Evolutionary conservation across 1,140 invertebrate genomes (phyloP).

Genomic region (Hycleus cichorii): DNA sequence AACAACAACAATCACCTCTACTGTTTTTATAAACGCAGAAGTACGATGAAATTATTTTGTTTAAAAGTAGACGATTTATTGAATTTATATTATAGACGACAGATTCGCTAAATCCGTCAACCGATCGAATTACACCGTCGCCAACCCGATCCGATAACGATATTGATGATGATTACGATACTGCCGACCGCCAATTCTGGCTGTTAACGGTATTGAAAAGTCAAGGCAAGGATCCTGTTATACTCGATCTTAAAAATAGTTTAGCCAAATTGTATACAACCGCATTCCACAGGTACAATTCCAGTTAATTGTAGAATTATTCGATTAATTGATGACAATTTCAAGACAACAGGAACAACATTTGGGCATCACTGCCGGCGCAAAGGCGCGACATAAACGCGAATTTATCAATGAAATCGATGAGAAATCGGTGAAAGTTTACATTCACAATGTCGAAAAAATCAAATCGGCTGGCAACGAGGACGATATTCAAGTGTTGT

Average conservation of each 20-base stretch:
- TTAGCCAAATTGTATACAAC: constrained; percentile 55
- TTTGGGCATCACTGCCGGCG: constrained; percentile 48
- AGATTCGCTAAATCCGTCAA: background rate
- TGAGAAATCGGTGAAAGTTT: constrained; percentile 41
- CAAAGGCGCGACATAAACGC: constrained; percentile 21
- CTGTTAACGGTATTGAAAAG: constrained; percentile 61
- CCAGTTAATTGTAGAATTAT: background rate
- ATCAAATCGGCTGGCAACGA: constrained; percentile 37
- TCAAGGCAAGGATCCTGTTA: constrained; percentile 35
- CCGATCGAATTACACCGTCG: constrained; percentile 29
- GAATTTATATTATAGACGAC: constrained; percentile 15
- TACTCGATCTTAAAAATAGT: constrained; percentile 48
- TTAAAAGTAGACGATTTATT: no score
- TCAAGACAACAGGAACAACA: constrained; percentile 63
- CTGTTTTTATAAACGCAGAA: constrained; percentile 46
- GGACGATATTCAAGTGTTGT: constrained; percentile 53
- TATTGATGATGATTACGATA: constrained; percentile 34
- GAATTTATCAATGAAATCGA: constrained; percentile 1
- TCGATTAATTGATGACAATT: constrained; percentile 10
- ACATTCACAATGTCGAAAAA: constrained; percentile 44
- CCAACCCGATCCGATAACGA: constrained; percentile 21
- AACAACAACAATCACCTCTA: constrained; percentile 54
- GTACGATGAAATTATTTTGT: no score
- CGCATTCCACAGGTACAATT: constrained; percentile 52
- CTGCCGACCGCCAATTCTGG: constrained; percentile 63